A percentile compares a stretch with the other conserved stretches of the same genome.
phyloP scores from a whole-genome alignment of 2,113 vertebrate genomes.

The Mellivora capensis region DNA sequence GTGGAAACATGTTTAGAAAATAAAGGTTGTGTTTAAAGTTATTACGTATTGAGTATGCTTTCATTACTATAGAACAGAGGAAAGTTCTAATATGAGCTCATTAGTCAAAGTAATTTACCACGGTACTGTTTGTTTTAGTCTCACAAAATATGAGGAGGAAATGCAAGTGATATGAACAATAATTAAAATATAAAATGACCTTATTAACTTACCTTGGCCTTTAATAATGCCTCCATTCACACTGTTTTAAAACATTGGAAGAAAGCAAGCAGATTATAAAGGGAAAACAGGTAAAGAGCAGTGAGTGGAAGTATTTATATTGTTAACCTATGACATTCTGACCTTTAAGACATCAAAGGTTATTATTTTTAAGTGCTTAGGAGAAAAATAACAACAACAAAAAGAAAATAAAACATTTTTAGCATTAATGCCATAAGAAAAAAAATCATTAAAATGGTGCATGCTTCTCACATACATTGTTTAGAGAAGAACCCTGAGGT shows the following conservation, averaged over 20 bases:
- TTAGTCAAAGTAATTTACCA: not conserved
- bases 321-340: not conserved
- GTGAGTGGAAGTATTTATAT: not conserved
- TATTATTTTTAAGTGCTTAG: not conserved
- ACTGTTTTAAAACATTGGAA: not conserved
- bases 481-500: not conserved
- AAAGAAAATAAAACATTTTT: not conserved
- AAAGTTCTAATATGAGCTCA: not conserved
- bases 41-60: not conserved
- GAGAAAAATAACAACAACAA: not conserved
- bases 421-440: not conserved
- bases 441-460: not conserved
- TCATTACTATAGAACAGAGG: not conserved
- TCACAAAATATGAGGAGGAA: not conserved
- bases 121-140: not conserved
- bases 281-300: accelerated
- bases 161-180: not conserved
- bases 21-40: not conserved
- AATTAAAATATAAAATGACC: not conserved
- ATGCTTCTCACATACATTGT: not conserved
- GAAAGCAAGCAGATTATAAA: not conserved
- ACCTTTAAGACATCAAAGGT: not conserved
- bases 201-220: not conserved
- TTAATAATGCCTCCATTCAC: not conserved
- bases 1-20: not conserved